phyloP scores from a whole-genome alignment of 2,888 invertebrate species.

The Coleophora deauratella region DNA sequence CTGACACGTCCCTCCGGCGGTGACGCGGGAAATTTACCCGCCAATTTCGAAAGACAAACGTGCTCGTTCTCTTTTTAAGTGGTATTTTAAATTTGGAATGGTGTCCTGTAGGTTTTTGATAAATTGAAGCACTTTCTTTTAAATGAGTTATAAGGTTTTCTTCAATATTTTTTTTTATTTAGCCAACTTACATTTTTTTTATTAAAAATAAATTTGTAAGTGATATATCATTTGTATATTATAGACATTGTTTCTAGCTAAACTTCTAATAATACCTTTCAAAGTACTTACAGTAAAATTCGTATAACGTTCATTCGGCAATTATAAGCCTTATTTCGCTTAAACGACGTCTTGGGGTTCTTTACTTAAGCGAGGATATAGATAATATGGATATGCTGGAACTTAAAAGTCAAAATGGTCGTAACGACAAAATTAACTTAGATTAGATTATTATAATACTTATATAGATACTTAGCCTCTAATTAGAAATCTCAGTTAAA shows the following conservation, averaged over 20 bases:
- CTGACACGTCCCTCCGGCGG: slow-evolving; percentile 34
- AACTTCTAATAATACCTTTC: slow-evolving; percentile 7
- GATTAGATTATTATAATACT: no score
- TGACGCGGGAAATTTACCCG: slow-evolving; percentile 37
- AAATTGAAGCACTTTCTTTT: no score
- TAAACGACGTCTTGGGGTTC: slow-evolving; percentile 36
- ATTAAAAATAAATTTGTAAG: no score
- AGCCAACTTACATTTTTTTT: no score
- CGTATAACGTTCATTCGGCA: slow-evolving; percentile 32
- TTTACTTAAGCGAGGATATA: slow-evolving; percentile 15
- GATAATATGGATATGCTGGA: slow-evolving; percentile 16
- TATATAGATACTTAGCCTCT: no score
- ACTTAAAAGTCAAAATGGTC: no score
- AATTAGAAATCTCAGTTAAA: no score
- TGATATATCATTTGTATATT: no score
- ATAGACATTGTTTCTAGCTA: background rate
- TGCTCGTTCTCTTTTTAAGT: slow-evolving; percentile 17
- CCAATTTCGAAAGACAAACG: slow-evolving; percentile 45
- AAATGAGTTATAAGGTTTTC: no score
- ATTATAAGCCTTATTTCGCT: slow-evolving; percentile 47
- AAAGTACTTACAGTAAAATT: slow-evolving; percentile 29
- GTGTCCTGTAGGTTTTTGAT: no score
- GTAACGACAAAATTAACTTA: no score
- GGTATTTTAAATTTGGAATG: slow-evolving; percentile 8
- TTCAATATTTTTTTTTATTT: no score